Conservation (phyloP, 2,797 vertebrate species). For the Valencia hispanica region DNA sequence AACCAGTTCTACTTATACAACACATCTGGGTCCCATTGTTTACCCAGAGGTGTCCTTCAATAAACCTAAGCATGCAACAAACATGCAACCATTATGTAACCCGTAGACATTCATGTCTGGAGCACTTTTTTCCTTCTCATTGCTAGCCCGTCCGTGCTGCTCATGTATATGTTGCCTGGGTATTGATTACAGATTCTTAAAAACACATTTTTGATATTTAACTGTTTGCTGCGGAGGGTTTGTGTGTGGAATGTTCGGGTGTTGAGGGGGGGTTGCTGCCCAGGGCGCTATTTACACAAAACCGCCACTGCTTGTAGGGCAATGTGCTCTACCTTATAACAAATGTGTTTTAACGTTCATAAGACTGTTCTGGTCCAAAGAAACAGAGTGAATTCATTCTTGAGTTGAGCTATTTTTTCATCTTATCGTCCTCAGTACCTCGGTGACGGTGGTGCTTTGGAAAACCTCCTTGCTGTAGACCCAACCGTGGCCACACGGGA, state of each 20-base stretch:
- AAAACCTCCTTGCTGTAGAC: slow-evolving; percentile 74
- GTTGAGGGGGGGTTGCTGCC: background rate
- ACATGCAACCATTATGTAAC: background rate
- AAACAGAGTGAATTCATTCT: background rate
- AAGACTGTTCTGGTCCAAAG: background rate
- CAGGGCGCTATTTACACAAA: background rate
- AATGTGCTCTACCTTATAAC: background rate
- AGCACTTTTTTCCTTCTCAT: too few species aligned
- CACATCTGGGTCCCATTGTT: too few species aligned
- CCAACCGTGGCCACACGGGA: slow-evolving; percentile 71
- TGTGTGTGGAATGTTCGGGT: background rate
- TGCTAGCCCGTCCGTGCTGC: too few species aligned
- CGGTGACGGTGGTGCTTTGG: slow-evolving; percentile 75
- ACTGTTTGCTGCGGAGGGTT: background rate
- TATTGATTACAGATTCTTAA: too few species aligned
- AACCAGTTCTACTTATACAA: too few species aligned
- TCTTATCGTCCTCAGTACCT: slow-evolving; percentile 59
- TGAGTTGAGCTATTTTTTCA: background rate
- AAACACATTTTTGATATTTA: too few species aligned
- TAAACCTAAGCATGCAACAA: too few species aligned
- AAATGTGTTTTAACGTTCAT: background rate
- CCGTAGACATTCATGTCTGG: too few species aligned
- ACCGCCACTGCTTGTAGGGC: background rate
- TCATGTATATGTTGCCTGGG: too few species aligned
- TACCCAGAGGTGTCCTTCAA: too few species aligned